Base-by-base conservation (phyloP, 2,113 vertebrate species). In the Aspidoscelis tigris region DNA sequence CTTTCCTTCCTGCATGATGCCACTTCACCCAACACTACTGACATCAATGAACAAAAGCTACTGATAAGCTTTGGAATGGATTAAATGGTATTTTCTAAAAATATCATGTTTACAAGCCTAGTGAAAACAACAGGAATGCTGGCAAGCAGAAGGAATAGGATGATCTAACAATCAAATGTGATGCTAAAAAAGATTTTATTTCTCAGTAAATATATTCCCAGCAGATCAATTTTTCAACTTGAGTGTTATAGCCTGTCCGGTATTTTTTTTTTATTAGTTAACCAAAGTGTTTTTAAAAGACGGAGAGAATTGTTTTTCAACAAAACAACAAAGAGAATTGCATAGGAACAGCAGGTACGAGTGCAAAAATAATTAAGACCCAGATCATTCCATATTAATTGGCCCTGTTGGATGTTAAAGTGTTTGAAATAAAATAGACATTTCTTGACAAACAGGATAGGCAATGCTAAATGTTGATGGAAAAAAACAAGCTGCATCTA, bases 251-350 rank as follows among this genome's bases (percentile, higher is more conserved):
- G 86, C 69, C 41, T 83, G 90, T 82, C 87, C 5, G 1, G 0
- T 3, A 82, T 81, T 91, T 81, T 91, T 81, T 91, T 1, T 0
- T 8, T 82, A 12, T 73, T 83, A 88, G n/a, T 10, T 76, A 43
- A 43, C n/a, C 1, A 74, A 16, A 0, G 2, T 22, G 11, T 26
- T 80, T 89, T 82, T 53, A 78, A 61, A 77, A 0, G 18, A 20
- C 7, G 41, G 1, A 47, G 53, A 10, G 80, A 4, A 39, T 65
- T 61, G 82, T 6, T 73, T 41, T 80, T 83, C 80, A 71, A 82
- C 24, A 87, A 85, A 82, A 26, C 0, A 74, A 65, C 21, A 58
- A 80, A 89, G 76, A 78, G 26, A 61, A 47, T 12, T 65, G 0
- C n/a, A 68, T 53, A 0, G 18, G 3, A 53, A 71, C 75, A 58